Evolutionary conservation across 2,113 vertebrate species (phyloP).

Genomic region (Perca fluviatilis): DNA sequence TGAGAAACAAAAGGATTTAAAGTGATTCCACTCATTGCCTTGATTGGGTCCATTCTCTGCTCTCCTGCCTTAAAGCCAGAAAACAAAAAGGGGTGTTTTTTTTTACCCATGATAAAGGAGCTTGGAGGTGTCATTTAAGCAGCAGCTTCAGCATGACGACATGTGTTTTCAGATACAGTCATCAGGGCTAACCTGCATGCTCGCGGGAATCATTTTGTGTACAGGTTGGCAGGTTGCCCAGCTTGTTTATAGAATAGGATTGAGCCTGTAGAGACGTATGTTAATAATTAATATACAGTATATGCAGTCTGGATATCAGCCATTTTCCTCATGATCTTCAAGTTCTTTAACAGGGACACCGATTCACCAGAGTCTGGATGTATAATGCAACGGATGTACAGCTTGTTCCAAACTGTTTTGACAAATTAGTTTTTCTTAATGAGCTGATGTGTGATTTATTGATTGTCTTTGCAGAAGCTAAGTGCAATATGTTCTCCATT

Average conservation of each 20-base stretch:
- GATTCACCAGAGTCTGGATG: neutral
- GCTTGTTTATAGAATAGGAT: slow-evolving; percentile 23
- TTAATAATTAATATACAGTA: slow-evolving; percentile 38
- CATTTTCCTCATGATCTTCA: neutral
- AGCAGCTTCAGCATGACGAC: slow-evolving; percentile 26
- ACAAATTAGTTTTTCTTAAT: slow-evolving; percentile 29
- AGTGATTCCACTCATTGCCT: slow-evolving; percentile 37
- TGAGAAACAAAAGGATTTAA: slow-evolving; percentile 41
- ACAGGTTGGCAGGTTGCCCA: slow-evolving; percentile 8
- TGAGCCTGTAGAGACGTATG: slow-evolving; percentile 20
- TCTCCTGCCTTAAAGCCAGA: slow-evolving; percentile 20
- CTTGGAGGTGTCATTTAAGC: slow-evolving; percentile 34
- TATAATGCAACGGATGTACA: neutral
- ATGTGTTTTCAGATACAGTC: slow-evolving; percentile 43
- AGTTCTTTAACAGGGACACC: neutral
- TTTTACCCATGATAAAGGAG: slow-evolving; percentile 1
- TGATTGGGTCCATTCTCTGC: slow-evolving; percentile 44
- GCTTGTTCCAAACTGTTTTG: neutral
- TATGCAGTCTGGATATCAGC: neutral
- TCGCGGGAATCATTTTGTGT: neutral
- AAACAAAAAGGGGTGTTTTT: neutral
- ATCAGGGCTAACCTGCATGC: neutral
- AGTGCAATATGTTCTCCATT: slow-evolving; percentile 16
- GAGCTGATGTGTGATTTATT: slow-evolving; percentile 30
- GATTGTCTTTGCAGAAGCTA: neutral